Evolutionary conservation across 2,113 vertebrate species (phyloP).

Genomic region (Perca flavescens): DNA sequence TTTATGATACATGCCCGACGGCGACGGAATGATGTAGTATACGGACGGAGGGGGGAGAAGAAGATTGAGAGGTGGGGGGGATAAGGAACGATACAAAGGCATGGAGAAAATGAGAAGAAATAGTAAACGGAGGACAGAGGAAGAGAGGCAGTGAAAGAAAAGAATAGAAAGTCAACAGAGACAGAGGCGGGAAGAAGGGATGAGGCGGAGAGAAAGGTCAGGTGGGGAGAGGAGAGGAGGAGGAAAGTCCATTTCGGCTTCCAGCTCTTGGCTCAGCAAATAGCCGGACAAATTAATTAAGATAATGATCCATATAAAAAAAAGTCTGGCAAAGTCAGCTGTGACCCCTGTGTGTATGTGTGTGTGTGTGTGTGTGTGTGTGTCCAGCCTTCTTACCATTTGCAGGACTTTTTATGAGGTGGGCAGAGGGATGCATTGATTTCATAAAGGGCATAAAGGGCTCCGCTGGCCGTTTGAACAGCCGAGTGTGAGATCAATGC

Average conservation of each 20-base stretch:
- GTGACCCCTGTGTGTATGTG: conserved; percentile 6
- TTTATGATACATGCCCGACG: no score
- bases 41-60: not conserved
- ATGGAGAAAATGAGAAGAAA: not conserved
- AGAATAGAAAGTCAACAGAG: conserved; percentile 15
- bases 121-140: conserved; percentile 2
- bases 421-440: conserved; percentile 69
- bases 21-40: not conserved
- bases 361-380: not conserved
- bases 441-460: conserved; percentile 79
- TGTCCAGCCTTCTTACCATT: conserved; percentile 29
- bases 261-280: conserved; percentile 50
- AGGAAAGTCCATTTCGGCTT: conserved; percentile 48
- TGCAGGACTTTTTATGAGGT: conserved; percentile 71
- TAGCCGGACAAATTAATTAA: conserved; percentile 74
- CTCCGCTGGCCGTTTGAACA: conserved; percentile 65
- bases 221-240: conserved; percentile 18
- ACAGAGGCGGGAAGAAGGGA: not conserved
- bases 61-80: not conserved
- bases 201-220: conserved; percentile 8
- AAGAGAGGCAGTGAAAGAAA: not conserved
- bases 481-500: conserved; percentile 69
- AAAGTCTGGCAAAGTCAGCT: conserved; percentile 46
- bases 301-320: conserved; percentile 72
- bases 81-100: not conserved